phyloP scores from a whole-genome alignment of 2,888 invertebrate genomes.

The Drosophila colorata region DNA sequence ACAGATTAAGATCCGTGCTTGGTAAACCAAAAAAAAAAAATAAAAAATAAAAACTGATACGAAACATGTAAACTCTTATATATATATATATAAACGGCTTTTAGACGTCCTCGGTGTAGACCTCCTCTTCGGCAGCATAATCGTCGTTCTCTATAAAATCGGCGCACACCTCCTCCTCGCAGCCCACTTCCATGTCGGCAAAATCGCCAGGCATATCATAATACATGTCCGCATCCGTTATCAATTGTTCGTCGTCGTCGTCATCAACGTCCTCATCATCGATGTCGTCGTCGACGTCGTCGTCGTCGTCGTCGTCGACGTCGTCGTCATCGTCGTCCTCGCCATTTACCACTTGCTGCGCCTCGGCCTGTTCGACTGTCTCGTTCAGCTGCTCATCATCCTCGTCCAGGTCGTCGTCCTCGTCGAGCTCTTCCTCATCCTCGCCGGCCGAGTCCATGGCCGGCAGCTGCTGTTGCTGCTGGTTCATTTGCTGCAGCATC shows the following conservation, averaged over 20 bases:
- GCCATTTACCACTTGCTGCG: slow-evolving; percentile 20
- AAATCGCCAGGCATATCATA: slow-evolving; percentile 64
- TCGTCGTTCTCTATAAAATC: slow-evolving; percentile 56
- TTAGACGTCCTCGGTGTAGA: slow-evolving; percentile 66
- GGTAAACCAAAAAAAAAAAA: no score
- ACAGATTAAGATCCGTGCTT: not conserved
- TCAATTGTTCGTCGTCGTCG: slow-evolving; percentile 34
- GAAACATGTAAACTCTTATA: not conserved
- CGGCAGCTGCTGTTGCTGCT: slow-evolving; percentile 53
- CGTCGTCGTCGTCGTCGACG: slow-evolving; percentile 11
- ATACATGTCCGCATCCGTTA: slow-evolving; percentile 58
- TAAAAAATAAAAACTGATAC: no score
- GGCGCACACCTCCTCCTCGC: slow-evolving; percentile 66
- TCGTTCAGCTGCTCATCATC: slow-evolving; percentile 26
- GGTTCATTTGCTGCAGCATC: slow-evolving; percentile 73
- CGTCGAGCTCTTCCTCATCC: slow-evolving; percentile 66
- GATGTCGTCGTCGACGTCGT: slow-evolving; percentile 11
- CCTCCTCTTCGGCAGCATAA: slow-evolving; percentile 76
- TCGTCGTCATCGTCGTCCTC: not conserved
- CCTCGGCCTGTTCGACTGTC: slow-evolving; percentile 5
- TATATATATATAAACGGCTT: slow-evolving; percentile 3
- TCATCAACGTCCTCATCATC: slow-evolving; percentile 10
- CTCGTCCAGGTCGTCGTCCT: slow-evolving; percentile 43
- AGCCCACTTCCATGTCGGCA: slow-evolving; percentile 67
- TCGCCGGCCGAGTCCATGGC: slow-evolving; percentile 71